A percentile compares a stretch with the other conserved stretches of the same genome.
Conservation (phyloP, 2,888 invertebrate species). For the Ceriagrion tenellum region DNA sequence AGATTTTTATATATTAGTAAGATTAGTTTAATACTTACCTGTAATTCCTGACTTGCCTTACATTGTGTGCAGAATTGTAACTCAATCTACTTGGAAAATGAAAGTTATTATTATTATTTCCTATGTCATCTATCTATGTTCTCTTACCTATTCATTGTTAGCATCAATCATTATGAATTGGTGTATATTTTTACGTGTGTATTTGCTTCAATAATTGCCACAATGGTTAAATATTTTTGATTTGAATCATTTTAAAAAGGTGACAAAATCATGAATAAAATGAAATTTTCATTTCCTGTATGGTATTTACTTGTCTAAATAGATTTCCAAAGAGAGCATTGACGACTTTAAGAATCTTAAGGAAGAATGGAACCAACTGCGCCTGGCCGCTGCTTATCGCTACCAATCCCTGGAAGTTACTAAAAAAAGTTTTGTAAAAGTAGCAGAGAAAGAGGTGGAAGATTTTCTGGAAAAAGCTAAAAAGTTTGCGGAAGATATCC, state of each 20-base stretch:
- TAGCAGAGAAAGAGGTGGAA: slow-evolving; percentile 88
- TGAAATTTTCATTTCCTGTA: neutral
- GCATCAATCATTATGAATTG: no score
- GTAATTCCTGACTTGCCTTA: no score
- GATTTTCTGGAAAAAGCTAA: slow-evolving; percentile 82
- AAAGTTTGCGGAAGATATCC: slow-evolving; percentile 87
- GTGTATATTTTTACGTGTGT: no score
- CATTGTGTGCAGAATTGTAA: no score
- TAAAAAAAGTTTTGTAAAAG: slow-evolving; percentile 91
- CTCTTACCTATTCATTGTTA: no score
- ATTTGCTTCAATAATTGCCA: neutral
- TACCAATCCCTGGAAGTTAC: slow-evolving; percentile 86
- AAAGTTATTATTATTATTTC: no score
- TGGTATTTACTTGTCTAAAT: neutral
- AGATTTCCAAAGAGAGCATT: slow-evolving; percentile 70
- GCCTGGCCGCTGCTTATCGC: slow-evolving; percentile 85
- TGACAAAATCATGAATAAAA: neutral
- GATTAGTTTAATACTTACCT: no score
- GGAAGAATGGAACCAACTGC: slow-evolving; percentile 85
- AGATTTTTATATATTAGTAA: no score
- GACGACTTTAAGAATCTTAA: slow-evolving; percentile 74
- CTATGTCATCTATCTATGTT: no score
- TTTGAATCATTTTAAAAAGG: no score
- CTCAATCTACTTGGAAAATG: no score
- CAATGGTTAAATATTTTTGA: no score